A percentile compares a stretch with the other conserved stretches of the same genome.
Conservation (phyloP, 2,888 invertebrate genomes). For the Ophion ellenae region DNA sequence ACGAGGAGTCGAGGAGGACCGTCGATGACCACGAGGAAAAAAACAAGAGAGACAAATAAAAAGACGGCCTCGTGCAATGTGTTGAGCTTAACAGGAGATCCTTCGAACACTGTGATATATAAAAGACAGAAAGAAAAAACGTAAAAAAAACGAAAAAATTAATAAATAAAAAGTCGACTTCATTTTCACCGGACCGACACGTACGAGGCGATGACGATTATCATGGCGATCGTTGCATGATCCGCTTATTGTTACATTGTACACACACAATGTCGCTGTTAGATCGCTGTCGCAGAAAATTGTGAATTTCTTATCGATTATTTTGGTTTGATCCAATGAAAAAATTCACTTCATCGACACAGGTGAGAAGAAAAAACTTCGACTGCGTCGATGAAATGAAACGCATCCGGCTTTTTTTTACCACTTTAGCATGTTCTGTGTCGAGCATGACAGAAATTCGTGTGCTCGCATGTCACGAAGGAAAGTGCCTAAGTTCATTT, state of each 20-base stretch:
- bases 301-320: slow-evolving; percentile 4
- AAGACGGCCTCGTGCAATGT: slow-evolving; percentile 29
- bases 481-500: slow-evolving; percentile 38
- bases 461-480: slow-evolving; percentile 61
- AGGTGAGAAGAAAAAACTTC: not conserved
- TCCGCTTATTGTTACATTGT: slow-evolving; percentile 64
- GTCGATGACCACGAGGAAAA: slow-evolving; percentile 56
- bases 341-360: not conserved
- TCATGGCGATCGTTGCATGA: slow-evolving; percentile 76
- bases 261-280: slow-evolving; percentile 65
- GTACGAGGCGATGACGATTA: slow-evolving; percentile 70
- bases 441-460: slow-evolving; percentile 57
- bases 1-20: slow-evolving; percentile 48
- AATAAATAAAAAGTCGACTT: slow-evolving; percentile 45
- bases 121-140: slow-evolving; percentile 16
- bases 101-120: slow-evolving; percentile 23
- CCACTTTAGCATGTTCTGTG: slow-evolving; percentile 59
- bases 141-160: slow-evolving; percentile 22
- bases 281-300: slow-evolving; percentile 55
- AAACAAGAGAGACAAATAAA: slow-evolving; percentile 55
- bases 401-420: slow-evolving; percentile 53
- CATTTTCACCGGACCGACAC: slow-evolving; percentile 65
- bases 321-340: slow-evolving; percentile 12
- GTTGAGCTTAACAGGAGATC: not conserved
- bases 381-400: slow-evolving; percentile 45